phyloP scores from a whole-genome alignment of 2,797 vertebrate species.

The Syncerus caffer region DNA sequence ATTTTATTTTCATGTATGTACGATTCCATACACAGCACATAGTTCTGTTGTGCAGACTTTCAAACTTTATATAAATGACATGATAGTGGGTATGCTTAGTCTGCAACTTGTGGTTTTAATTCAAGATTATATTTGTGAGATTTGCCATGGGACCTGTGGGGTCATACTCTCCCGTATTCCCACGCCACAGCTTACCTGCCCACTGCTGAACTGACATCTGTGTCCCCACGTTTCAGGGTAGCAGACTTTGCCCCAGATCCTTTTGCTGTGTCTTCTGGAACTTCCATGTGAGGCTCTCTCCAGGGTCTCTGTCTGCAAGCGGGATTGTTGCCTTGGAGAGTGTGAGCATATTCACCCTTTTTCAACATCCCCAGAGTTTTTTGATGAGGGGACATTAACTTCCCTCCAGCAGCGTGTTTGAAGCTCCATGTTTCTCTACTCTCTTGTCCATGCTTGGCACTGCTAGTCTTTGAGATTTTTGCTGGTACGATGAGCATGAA shows the following conservation, averaged over 20 bases:
- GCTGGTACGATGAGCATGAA: background rate
- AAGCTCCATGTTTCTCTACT: background rate
- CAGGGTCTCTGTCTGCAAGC: background rate
- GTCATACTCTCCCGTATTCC: accelerated
- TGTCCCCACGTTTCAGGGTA: background rate
- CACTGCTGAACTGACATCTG: background rate
- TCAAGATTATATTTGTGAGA: background rate
- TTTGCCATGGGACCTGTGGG: background rate
- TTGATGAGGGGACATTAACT: background rate
- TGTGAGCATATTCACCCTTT: background rate
- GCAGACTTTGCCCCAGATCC: background rate
- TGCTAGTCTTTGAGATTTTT: background rate
- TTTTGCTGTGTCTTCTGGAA: background rate
- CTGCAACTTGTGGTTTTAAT: background rate
- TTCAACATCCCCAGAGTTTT: background rate
- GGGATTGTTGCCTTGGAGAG: background rate
- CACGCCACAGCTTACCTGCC: background rate
- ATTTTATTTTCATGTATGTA: background rate
- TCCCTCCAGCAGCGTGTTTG: background rate
- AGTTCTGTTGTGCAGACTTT: background rate
- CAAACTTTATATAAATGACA: background rate
- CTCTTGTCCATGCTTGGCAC: background rate
- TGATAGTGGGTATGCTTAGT: background rate
- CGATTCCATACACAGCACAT: background rate
- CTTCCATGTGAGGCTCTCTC: background rate